Evolutionary conservation across 2,797 vertebrate genomes (phyloP), one percentile per base, ranked within the genome.

Genomic region (Sus cebifrons): DNA sequence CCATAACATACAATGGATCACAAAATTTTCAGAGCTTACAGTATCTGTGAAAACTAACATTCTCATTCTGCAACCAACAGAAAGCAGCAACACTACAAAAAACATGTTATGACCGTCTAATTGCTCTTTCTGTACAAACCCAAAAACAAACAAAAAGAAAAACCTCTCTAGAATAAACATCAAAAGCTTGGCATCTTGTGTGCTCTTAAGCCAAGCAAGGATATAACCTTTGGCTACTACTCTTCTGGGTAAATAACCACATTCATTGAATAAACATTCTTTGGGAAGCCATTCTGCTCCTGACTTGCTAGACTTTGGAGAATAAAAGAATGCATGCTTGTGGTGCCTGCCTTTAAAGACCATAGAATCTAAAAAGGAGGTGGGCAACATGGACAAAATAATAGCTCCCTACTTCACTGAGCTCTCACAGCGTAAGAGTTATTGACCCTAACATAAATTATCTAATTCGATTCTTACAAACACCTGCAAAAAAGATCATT

Each of bases 391-490:
- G 40, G 18, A 84, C 60, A 70, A 84, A 62, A 36, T 64, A 73
- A 89, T n/a, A 75, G 29, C 25, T 78, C 21, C 58, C 65, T 56
- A 21, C 71, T 81, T 87, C 67, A 60, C 36, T 88, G 58, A 94
- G 21, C 6, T 17, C 32, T 62, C 73, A 71, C 21, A 40, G 6
- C 60, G 16, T 62, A 68, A 65, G 6, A 73, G 6, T 56, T 25
- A 62, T 14, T 23, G 18, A 91, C 40, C 20, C 15, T 71, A 40
- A 79, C 13, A 54, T 40, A 75, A n/a, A 21, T 88, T 65, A 79
- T 95, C 29, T 13, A 25, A 86, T 91, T 85, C 54, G 71, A 78
- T 90, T 21, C 9, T 86, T 25, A 90, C 15, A 87, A 84, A 73
- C 27, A 40, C 17, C 10, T 77, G 18, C 62, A 92, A 75, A 79